Percentiles rank a stretch among this genome's conserved stretches.
phyloP scores from a whole-genome alignment of 1,140 invertebrate species.

The Lordiphosa mommai region DNA sequence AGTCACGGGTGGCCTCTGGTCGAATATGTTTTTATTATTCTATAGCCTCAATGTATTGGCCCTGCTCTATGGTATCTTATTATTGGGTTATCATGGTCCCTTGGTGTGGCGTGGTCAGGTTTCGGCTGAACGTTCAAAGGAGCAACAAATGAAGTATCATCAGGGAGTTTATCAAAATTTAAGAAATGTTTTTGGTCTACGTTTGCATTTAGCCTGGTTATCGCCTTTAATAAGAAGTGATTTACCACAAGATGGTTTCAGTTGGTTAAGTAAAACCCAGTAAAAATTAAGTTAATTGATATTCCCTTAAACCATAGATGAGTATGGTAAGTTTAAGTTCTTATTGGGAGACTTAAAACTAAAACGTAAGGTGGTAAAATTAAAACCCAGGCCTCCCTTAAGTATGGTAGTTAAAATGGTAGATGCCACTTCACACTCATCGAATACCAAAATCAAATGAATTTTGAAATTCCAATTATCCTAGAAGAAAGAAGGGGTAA shows the following conservation, averaged over 20 bases:
- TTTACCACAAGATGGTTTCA: slow-evolving; percentile 87
- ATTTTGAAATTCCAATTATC: slow-evolving; percentile 20
- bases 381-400: slow-evolving; percentile 39
- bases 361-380: slow-evolving; percentile 38
- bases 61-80: slow-evolving; percentile 84
- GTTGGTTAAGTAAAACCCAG: slow-evolving; percentile 81
- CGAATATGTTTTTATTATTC: slow-evolving; percentile 83
- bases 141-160: slow-evolving; percentile 82
- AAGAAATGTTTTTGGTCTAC: slow-evolving; percentile 85
- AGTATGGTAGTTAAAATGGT: slow-evolving; percentile 13
- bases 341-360: background rate
- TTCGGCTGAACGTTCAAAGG: slow-evolving; percentile 45
- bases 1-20: slow-evolving; percentile 80
- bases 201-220: slow-evolving; percentile 87
- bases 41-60: slow-evolving; percentile 86
- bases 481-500: slow-evolving; percentile 14
- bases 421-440: slow-evolving; percentile 21
- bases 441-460: slow-evolving; percentile 45
- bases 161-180: slow-evolving; percentile 86
- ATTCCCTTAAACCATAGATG: slow-evolving; percentile 31
- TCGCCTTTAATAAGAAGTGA: slow-evolving; percentile 89
- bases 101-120: slow-evolving; percentile 79
- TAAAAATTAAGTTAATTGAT: background rate
- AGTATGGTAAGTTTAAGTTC: slow-evolving; percentile 23
- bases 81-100: slow-evolving; percentile 86